These are phyloP conservation scores for Pectinophora gossypiella DNA, from an alignment of 1,140 invertebrate genomes.

Conservation along the genomic window DNA sequence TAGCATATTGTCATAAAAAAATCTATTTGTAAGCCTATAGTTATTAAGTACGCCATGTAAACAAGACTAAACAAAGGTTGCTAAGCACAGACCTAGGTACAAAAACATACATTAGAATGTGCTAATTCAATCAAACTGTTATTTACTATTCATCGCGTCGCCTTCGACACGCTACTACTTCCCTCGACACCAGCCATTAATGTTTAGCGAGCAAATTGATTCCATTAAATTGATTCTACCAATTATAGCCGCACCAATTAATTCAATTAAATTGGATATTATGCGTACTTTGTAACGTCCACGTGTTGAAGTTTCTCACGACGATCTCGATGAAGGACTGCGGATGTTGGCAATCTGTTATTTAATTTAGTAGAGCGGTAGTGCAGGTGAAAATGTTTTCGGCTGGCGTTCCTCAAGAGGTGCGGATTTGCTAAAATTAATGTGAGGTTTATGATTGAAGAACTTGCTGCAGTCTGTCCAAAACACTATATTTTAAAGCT, in stretches of 20 bases:
- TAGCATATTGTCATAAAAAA: too few species aligned
- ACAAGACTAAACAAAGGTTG: too few species aligned
- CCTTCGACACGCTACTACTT: conserved; percentile 10
- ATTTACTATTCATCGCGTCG: not conserved
- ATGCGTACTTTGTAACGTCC: not conserved
- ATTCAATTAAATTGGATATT: conserved; percentile 4
- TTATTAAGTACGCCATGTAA: too few species aligned
- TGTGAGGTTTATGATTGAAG: too few species aligned
- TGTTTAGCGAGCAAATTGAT: conserved; percentile 12
- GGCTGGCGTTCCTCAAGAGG: too few species aligned
- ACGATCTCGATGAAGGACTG: not conserved
- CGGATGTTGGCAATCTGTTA: not conserved
- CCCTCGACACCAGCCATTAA: conserved; percentile 5
- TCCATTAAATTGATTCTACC: not conserved
- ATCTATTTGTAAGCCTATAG: too few species aligned
- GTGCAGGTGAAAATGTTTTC: too few species aligned
- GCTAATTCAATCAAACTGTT: conserved; percentile 12
- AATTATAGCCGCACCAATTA: conserved; percentile 6
- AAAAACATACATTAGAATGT: not conserved
- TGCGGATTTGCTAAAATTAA: too few species aligned
- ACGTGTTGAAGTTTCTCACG: not conserved
- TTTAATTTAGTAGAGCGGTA: too few species aligned
- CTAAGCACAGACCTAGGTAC: too few species aligned
- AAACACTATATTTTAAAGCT: too few species aligned
- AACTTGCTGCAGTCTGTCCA: too few species aligned